Percentiles rank a stretch among this genome's conserved stretches.
Conservation (phyloP, 2,113 vertebrate genomes). For the Urocolius indicus region DNA sequence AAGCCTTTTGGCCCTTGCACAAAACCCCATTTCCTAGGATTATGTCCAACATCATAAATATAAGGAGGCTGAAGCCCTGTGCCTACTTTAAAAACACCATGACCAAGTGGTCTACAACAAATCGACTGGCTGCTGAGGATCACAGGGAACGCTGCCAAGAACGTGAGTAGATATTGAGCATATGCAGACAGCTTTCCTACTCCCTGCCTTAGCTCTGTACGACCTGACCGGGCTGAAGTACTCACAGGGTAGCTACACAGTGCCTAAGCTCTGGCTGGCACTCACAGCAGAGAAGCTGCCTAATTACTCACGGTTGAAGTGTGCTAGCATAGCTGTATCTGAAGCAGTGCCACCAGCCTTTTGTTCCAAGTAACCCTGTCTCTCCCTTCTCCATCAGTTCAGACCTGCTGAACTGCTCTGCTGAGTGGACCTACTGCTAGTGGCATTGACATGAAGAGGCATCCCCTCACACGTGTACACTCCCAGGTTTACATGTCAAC, state of each 20-base stretch:
- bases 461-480: background rate
- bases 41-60: background rate
- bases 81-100: background rate
- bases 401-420: background rate
- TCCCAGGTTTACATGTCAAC: accelerated
- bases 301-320: background rate
- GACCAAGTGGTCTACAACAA: background rate
- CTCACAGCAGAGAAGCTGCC: background rate
- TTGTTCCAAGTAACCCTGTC: background rate
- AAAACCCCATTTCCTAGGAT: constrained; percentile 5
- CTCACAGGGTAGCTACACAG: background rate
- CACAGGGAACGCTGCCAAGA: background rate
- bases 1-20: background rate
- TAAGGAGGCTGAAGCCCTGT: background rate
- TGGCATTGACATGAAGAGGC: background rate
- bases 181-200: background rate
- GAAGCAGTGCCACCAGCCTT: background rate
- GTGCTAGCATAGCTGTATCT: background rate
- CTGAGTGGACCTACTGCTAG: background rate
- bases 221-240: background rate
- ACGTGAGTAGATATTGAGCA: background rate
- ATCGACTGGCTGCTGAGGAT: background rate
- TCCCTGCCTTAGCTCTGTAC: background rate
- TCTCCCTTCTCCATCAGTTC: background rate
- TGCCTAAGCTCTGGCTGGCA: background rate